A percentile compares a stretch with the other conserved stretches of the same genome.
Conservation (phyloP, 1,140 invertebrate species). For the Trachymyrmex cornetzi region DNA sequence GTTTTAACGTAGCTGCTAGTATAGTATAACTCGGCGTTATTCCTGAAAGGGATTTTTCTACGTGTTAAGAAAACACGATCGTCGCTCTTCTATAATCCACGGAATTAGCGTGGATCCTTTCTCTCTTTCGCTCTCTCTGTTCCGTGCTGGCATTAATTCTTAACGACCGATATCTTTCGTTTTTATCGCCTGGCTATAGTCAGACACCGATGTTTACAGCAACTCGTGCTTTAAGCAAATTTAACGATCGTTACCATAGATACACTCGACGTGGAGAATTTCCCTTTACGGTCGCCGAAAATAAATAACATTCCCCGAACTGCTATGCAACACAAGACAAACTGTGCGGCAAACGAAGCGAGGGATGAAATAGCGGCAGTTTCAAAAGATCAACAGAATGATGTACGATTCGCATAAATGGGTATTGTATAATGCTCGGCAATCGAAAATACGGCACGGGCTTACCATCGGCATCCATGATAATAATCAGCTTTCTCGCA, state of each 20-base stretch:
- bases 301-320: conserved; percentile 67
- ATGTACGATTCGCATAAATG: conserved; percentile 61
- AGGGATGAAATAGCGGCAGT: conserved; percentile 37
- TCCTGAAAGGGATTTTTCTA: conserved; percentile 12
- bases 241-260: conserved; percentile 74
- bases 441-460: conserved; percentile 1
- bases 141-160: conserved; percentile 69
- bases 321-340: conserved; percentile 47
- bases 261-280: conserved; percentile 62
- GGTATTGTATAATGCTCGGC: conserved; percentile 22
- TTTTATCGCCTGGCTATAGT: conserved; percentile 67
- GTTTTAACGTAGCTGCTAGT: neutral
- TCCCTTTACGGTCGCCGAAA: conserved; percentile 66
- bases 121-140: neutral
- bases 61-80: conserved; percentile 50
- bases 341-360: conserved; percentile 21
- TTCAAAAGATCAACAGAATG: conserved; percentile 56
- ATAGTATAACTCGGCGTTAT: neutral
- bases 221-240: conserved; percentile 65
- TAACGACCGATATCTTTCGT: conserved; percentile 70
- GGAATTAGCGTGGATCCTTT: conserved; percentile 38
- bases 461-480: conserved; percentile 13
- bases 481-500: conserved; percentile 23
- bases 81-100: conserved; percentile 51
- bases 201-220: conserved; percentile 63